Percentiles rank a stretch among this genome's conserved stretches.
Conservation (phyloP, 2,113 vertebrate species). For the Protomyctophum bolini region DNA sequence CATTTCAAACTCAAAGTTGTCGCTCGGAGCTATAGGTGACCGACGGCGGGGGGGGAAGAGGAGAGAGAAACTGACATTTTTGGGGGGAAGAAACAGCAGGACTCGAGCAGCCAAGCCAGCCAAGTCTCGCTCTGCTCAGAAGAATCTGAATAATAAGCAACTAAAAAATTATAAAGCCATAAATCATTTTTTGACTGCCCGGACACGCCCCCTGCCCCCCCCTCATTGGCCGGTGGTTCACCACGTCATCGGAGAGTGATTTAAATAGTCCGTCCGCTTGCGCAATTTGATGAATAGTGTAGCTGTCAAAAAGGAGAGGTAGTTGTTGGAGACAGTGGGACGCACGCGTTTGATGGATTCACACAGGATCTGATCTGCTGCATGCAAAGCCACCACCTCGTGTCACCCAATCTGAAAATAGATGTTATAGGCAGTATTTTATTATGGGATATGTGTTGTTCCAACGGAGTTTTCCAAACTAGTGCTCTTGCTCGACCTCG, state of each 20-base stretch:
- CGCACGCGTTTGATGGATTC: slow-evolving; percentile 1
- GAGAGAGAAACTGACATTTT: neutral
- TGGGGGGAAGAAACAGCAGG: neutral
- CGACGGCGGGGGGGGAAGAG: too few species aligned
- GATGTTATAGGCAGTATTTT: neutral
- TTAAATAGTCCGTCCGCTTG: slow-evolving; percentile 63
- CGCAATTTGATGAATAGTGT: slow-evolving; percentile 60
- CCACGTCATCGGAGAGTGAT: slow-evolving; percentile 44
- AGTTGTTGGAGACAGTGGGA: neutral
- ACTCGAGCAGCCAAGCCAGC: neutral
- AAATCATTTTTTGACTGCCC: slow-evolving; percentile 66
- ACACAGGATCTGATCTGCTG: neutral
- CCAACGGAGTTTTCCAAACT: slow-evolving; percentile 48
- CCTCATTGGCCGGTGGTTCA: slow-evolving; percentile 60
- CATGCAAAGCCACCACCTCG: slow-evolving; percentile 41
- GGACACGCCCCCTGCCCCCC: slow-evolving; percentile 57
- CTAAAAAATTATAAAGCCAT: slow-evolving; percentile 44
- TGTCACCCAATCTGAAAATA: neutral
- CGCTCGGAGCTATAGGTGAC: too few species aligned
- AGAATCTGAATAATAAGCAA: slow-evolving; percentile 53
- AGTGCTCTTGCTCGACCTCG: neutral
- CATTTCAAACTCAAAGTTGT: too few species aligned
- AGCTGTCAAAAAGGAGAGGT: slow-evolving; percentile 48
- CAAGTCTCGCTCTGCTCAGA: neutral
- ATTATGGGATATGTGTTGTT: slow-evolving; percentile 14